These are phyloP conservation scores for Phaenicophaeus curvirostris DNA, from an alignment of 2,797 vertebrate genomes.

Conservation along the genomic window DNA sequence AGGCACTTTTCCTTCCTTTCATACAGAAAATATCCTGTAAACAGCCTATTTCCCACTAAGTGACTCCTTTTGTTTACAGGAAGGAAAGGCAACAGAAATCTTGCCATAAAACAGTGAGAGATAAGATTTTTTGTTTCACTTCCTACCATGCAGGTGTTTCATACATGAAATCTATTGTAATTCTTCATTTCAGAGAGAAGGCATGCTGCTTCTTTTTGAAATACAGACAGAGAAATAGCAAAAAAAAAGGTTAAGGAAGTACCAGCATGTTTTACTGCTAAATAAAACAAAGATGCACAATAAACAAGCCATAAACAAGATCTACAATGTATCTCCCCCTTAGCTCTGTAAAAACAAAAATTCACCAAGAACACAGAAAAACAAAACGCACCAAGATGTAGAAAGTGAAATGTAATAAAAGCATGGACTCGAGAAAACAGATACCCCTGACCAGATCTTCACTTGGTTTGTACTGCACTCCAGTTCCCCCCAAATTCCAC, in stretches of 20 bases:
- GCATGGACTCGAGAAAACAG: background rate
- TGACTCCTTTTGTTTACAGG: constrained; percentile 68
- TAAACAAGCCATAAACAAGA: background rate
- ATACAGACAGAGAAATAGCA: background rate
- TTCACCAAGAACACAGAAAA: no score
- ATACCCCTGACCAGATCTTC: background rate
- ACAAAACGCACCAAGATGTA: background rate
- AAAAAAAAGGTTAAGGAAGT: background rate
- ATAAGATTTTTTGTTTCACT: constrained; percentile 48
- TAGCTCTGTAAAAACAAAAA: no score
- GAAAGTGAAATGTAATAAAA: background rate
- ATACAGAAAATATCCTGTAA: constrained; percentile 77
- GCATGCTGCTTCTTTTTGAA: background rate
- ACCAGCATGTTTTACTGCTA: background rate
- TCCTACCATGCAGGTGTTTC: constrained; percentile 64
- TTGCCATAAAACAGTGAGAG: constrained; percentile 36
- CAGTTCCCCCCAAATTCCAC: background rate
- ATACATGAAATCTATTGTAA: constrained; percentile 17
- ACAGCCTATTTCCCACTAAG: constrained; percentile 58
- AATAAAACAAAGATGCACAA: background rate
- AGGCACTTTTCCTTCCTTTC: constrained; percentile 82
- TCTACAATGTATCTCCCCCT: background rate
- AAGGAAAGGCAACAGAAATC: constrained; percentile 70
- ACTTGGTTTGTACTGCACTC: background rate
- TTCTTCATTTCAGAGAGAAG: constrained; percentile 10